phyloP scores from a whole-genome alignment of 2,888 invertebrate genomes.

The Bhutanitis thaidina region DNA sequence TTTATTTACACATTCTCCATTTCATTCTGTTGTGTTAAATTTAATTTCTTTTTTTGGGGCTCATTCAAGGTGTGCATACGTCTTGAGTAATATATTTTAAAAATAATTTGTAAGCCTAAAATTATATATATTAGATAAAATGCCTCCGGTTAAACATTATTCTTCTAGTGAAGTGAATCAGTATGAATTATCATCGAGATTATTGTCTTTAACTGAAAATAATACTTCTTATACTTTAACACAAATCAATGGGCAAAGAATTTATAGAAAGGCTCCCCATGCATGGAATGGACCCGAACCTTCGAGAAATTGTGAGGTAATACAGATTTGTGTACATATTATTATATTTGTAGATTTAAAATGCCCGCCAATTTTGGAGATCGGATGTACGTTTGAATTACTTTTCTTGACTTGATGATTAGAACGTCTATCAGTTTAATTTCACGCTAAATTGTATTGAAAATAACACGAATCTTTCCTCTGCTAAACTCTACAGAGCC shows the following conservation, averaged over 20 bases:
- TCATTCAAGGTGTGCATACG: slow-evolving; percentile 41
- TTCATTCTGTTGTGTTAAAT: slow-evolving; percentile 36
- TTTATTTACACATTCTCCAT: slow-evolving; percentile 44
- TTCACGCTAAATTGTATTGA: too few species aligned
- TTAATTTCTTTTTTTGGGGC: slow-evolving; percentile 49
- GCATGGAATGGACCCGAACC: slow-evolving; percentile 74
- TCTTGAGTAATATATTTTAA: slow-evolving; percentile 44
- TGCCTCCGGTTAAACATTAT: slow-evolving; percentile 74
- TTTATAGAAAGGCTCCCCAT: slow-evolving; percentile 81
- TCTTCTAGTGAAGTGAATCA: slow-evolving; percentile 76
- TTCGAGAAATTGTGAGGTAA: slow-evolving; percentile 82
- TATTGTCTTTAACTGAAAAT: slow-evolving; percentile 72
- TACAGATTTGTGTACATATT: too few species aligned
- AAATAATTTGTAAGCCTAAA: slow-evolving; percentile 64
- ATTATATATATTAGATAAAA: slow-evolving; percentile 53
- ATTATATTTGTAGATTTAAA: not conserved
- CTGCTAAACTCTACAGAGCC: too few species aligned
- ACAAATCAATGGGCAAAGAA: slow-evolving; percentile 86
- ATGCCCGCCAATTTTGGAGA: slow-evolving; percentile 2
- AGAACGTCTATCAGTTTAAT: too few species aligned
- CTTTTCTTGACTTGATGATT: too few species aligned
- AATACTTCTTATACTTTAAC: slow-evolving; percentile 71
- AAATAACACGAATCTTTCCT: too few species aligned
- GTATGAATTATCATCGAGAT: slow-evolving; percentile 75
- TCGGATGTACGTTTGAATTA: too few species aligned